Base-by-base conservation (phyloP, 1,140 invertebrate species). In the Brachionus rubens region DNA sequence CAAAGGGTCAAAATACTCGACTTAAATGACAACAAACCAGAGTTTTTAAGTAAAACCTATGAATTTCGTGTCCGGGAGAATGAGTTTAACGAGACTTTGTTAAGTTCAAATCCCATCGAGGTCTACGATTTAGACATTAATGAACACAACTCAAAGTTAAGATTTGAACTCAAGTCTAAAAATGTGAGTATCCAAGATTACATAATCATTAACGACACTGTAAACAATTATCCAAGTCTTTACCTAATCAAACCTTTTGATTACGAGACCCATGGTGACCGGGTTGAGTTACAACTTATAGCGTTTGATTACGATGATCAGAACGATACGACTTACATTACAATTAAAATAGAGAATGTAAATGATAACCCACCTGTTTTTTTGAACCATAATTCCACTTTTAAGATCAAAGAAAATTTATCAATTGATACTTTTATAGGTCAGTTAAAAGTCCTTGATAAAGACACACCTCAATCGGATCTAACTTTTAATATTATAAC, bases 341-440 rank as follows among this genome's bases (percentile, higher is more conserved):
- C 28, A 10, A 40, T 72, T 21, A 50, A 30, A 12, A 72, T 72
- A 50, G 12, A 33, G 36, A 41, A 72, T 54, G 46, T 50, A 21
- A 72, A 72, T 41, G 68, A 72, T 30, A 72, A 72, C 41, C 30
- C 50, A 54, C 68, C 68, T 72, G 19, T 50, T 40, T 72, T 72
- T 26, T 6, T 21, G 12, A 72, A 72, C 24, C 21, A 48, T 9
- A 72, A 72, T 54, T 9, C 68, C 10, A 72, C 68, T 16, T 72
- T 72, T 72, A 48, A 28, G 50, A 48, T 72, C 16, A 54, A 50
- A 50, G 68, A 72, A 54, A 72, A 72, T 54, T 36, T 16, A 0
- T 46, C 24, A 21, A 36, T 41, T 36, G 68, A 41, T 72, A 72
- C 24, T 36, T 48, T 72, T 41, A 21, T 54, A 33, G 68, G 68